These are phyloP conservation scores for Meriones unguiculatus DNA, from an alignment of 2,113 vertebrate species.

Conservation along the genomic window DNA sequence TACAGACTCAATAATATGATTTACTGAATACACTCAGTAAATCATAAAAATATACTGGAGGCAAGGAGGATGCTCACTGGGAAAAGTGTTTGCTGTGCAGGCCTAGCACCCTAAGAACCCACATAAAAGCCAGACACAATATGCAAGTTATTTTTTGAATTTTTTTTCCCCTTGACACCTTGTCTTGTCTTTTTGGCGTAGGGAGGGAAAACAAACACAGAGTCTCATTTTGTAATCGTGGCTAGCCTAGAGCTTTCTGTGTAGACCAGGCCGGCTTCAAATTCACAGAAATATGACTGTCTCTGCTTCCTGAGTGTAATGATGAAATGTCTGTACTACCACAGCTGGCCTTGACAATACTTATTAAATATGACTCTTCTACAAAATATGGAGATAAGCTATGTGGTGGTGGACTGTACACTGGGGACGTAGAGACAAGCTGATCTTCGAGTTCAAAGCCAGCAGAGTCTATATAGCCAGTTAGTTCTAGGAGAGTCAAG, in stretches of 20 bases:
- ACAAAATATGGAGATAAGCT: background rate
- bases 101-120: background rate
- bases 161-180: background rate
- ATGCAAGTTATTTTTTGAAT: background rate
- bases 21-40: background rate
- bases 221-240: background rate
- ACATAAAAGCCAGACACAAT: background rate
- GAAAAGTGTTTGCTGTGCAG: background rate
- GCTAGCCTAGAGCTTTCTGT: background rate
- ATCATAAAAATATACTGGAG: background rate
- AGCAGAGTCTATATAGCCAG: background rate
- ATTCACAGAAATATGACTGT: background rate
- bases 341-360: background rate
- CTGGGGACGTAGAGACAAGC: background rate
- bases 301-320: background rate
- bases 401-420: background rate
- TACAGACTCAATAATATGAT: too few species aligned
- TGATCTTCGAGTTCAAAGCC: background rate
- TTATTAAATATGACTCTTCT: background rate
- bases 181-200: background rate
- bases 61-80: background rate
- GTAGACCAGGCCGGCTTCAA: background rate
- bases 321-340: background rate
- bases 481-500: background rate
- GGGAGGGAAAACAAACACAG: too few species aligned